These are phyloP conservation scores for Epicauta chinensis DNA, from an alignment of 1,140 invertebrate genomes.

Conservation along the genomic window DNA sequence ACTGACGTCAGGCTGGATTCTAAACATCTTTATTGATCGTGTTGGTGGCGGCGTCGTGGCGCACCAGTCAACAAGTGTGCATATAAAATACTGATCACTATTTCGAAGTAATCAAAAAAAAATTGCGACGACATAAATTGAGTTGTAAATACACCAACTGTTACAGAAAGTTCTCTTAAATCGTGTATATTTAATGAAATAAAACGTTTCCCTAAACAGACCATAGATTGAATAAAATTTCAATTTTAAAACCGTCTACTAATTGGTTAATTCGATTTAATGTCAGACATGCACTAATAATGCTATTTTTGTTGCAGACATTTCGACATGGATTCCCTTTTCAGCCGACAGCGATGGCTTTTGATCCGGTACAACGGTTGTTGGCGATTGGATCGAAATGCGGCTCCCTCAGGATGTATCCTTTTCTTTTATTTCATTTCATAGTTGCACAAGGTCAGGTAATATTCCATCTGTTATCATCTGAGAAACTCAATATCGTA, in stretches of 20 bases:
- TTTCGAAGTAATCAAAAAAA: no score
- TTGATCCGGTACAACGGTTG: slow-evolving; percentile 95
- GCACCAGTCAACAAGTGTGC: slow-evolving; percentile 20
- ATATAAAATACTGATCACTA: background rate
- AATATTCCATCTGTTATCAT: no score
- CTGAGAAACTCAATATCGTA: no score
- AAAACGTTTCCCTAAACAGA: no score
- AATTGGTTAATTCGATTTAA: no score
- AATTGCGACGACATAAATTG: no score
- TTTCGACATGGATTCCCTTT: slow-evolving; percentile 98
- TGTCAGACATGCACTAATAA: no score
- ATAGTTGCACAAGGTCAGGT: background rate
- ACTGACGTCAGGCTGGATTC: slow-evolving; percentile 8
- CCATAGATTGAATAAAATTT: no score
- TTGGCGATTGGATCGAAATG: slow-evolving; percentile 94
- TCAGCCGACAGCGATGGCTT: slow-evolving; percentile 93
- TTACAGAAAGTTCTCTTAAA: no score
- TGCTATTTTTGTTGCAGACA: slow-evolving; percentile 73
- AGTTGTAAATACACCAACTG: no score
- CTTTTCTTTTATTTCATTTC: slow-evolving; percentile 56
- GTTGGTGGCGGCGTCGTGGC: slow-evolving; percentile 11
- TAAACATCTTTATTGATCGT: slow-evolving; percentile 11
- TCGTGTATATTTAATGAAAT: no score
- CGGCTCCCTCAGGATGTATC: slow-evolving; percentile 95
- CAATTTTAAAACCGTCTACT: no score